A percentile compares a stretch with the other conserved stretches of the same genome.
These are phyloP conservation scores for Microcebus griseorufus DNA, from an alignment of 2,113 vertebrate genomes.

Conservation along the genomic window DNA sequence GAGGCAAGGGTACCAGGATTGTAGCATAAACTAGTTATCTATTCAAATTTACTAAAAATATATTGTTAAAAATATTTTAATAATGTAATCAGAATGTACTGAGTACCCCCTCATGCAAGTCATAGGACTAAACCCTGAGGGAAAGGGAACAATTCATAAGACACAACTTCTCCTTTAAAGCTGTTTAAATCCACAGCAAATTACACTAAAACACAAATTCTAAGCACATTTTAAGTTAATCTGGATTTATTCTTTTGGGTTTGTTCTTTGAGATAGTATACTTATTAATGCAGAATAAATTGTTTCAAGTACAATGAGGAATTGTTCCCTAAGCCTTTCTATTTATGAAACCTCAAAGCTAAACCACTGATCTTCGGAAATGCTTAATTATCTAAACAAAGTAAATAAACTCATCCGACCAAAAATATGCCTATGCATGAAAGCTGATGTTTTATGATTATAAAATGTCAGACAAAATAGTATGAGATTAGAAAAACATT, in stretches of 20 bases:
- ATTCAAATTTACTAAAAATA: neutral
- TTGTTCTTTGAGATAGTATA: conserved; percentile 42
- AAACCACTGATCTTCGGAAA: conserved; percentile 44
- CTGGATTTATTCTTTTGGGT: conserved; percentile 47
- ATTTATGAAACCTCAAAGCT: conserved; percentile 54
- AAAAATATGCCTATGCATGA: conserved; percentile 47
- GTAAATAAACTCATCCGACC: conserved; percentile 41
- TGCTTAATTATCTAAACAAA: conserved; percentile 65
- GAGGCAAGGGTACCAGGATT: neutral
- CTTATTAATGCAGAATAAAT: conserved; percentile 58
- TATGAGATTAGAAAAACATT: conserved; percentile 46
- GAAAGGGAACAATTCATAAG: neutral
- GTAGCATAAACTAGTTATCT: neutral
- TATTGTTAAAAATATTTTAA: neutral
- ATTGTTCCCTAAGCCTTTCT: conserved; percentile 38
- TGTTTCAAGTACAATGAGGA: conserved; percentile 51
- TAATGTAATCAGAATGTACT: neutral
- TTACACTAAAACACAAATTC: conserved; percentile 47
- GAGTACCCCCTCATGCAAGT: neutral
- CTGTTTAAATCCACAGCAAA: conserved; percentile 2
- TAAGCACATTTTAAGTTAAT: conserved; percentile 51
- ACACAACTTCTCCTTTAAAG: neutral
- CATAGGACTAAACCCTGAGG: neutral
- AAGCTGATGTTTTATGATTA: conserved; percentile 41
- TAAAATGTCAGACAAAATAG: conserved; percentile 51